Percentiles rank a stretch among this genome's conserved stretches.
These are phyloP conservation scores for Ferrisia virgata DNA, from an alignment of 2,888 invertebrate species.

Conservation along the genomic window DNA sequence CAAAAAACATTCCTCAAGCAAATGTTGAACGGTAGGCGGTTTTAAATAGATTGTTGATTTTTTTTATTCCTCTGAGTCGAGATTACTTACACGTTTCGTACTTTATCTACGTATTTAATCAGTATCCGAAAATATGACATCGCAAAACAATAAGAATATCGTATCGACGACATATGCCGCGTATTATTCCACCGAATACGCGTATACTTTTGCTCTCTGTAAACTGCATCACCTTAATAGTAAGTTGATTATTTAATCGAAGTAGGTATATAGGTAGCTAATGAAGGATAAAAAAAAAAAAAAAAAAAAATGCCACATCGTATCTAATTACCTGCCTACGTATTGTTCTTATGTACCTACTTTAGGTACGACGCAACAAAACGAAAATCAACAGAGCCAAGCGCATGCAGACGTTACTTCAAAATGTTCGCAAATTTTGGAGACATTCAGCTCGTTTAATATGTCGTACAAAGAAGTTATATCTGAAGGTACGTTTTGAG, in stretches of 20 bases:
- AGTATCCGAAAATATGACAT: neutral
- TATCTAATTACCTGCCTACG: too few species aligned
- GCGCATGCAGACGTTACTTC: neutral
- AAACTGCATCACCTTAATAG: neutral
- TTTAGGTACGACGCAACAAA: too few species aligned
- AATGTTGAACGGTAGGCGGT: neutral
- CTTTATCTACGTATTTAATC: neutral
- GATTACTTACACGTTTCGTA: too few species aligned
- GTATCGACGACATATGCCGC: neutral
- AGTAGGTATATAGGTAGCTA: neutral
- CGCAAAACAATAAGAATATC: neutral
- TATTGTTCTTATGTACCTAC: too few species aligned
- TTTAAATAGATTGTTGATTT: neutral
- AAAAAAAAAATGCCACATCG: too few species aligned
- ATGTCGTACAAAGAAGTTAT: neutral
- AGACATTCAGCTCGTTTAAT: neutral
- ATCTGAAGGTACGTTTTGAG: neutral
- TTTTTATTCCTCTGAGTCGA: neutral
- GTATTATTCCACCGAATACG: neutral
- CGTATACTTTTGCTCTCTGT: neutral
- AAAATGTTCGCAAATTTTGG: neutral
- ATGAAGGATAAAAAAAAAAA: neutral
- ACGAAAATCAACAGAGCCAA: neutral
- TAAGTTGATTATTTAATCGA: neutral
- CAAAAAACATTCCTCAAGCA: neutral